Percentiles rank a stretch among this genome's conserved stretches.
These are phyloP conservation scores for Chionis minor DNA, from an alignment of 2,113 vertebrate genomes.

Conservation along the genomic window DNA sequence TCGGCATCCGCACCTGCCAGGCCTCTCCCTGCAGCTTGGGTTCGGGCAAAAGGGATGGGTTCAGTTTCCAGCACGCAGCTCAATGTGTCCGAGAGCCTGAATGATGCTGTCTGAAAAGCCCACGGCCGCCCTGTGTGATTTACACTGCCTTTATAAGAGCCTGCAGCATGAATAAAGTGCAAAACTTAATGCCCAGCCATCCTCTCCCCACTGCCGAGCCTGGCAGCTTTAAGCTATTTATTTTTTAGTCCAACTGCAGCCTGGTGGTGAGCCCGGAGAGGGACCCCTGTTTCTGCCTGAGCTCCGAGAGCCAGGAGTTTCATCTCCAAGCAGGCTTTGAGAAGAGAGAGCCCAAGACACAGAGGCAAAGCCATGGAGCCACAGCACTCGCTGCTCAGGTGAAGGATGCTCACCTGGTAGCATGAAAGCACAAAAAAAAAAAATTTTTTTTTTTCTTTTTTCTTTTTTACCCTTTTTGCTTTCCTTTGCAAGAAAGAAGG, in stretches of 20 bases:
- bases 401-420: accelerated
- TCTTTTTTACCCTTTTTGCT: background rate
- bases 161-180: background rate
- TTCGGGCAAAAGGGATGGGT: background rate
- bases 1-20: background rate
- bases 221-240: background rate
- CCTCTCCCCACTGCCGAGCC: background rate
- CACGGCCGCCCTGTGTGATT: background rate
- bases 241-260: background rate
- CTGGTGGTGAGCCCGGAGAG: accelerated
- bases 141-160: background rate
- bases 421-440: background rate
- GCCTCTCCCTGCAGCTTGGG: background rate
- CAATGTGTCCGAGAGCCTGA: background rate
- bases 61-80: background rate
- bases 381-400: accelerated
- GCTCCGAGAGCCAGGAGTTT: background rate
- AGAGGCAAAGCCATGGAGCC: background rate
- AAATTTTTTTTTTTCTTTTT: no score
- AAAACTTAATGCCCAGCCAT: background rate
- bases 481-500: background rate
- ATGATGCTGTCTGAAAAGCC: background rate
- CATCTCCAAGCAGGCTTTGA: background rate
- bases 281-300: background rate
- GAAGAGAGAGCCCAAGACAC: background rate